Base-by-base conservation (phyloP, 2,888 invertebrate genomes). In the Melieria picta region DNA sequence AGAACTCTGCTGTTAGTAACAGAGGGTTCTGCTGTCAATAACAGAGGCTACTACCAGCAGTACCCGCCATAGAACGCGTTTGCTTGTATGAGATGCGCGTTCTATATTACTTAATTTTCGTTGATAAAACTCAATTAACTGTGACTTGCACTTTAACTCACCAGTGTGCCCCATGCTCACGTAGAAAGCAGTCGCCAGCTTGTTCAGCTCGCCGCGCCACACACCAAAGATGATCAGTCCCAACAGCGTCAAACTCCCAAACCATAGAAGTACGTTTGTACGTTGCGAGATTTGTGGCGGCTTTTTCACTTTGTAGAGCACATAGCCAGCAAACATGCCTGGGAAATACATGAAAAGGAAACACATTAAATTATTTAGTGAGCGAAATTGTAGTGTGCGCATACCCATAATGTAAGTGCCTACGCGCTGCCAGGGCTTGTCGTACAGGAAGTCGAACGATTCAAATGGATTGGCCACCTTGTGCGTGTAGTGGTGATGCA, bases 401-500 rank as follows among this genome's bases (percentile, higher is more conserved):
- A 76, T 84, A 90, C 94, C 94, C 65, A 94, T 88, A 81, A 94
- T 90, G 84, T 94, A 94, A 9, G 94, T 92, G 7, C 94, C 94
- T 43, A 94, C 91, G 79, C 94, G 89, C 75, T 93, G 90, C 94
- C 94, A 94, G 7, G 94, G 94, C 80, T 94, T 94, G 85, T 94
- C 94, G 83, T 94, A 94, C 7, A 94, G 87, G 76, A 93, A 91
- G 85, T 94, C 93, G 84, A 94, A 94, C 81, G 94, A 90, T 77
- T 93, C 93, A 80, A 94, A 94, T 1, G 94, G 94, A 80, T 93
- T 91, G 78, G 94, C 91, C 72, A 94, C 93, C 77, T 93, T 89
- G 63, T 92, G 92, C 65, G 90, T 90, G 83, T 94, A 94, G 79
- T 93, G 90, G 84, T 92, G 90, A 86, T 90, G 90, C 81, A 93